Percentiles rank a stretch among this genome's conserved stretches.
Conservation (phyloP, 2,113 vertebrate genomes). For the Nymphicus hollandicus region DNA sequence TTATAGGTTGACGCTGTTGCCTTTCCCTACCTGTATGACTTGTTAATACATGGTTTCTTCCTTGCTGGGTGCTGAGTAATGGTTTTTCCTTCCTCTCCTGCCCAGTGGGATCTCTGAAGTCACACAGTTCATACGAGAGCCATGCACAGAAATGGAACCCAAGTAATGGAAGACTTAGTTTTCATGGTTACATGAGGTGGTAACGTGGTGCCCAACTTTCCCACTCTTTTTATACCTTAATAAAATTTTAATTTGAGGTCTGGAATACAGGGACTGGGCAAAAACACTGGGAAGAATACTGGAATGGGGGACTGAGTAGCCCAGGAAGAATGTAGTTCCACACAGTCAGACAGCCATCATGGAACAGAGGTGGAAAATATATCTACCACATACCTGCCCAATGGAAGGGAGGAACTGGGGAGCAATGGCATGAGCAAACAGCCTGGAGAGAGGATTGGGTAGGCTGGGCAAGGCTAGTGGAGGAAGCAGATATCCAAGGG, state of each 20-base stretch:
- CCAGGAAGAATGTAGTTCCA: neutral
- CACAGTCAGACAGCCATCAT: neutral
- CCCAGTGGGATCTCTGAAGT: neutral
- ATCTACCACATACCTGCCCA: neutral
- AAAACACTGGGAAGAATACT: neutral
- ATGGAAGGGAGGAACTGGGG: neutral
- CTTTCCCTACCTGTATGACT: neutral
- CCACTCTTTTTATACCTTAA: neutral
- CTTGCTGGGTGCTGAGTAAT: neutral
- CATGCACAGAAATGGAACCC: neutral
- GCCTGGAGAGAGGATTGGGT: neutral
- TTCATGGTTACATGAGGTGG: neutral
- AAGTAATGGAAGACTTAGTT: neutral
- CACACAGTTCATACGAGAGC: accelerated
- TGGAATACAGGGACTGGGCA: neutral
- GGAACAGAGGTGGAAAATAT: neutral
- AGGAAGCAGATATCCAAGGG: neutral
- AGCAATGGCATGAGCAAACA: neutral
- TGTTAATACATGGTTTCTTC: neutral
- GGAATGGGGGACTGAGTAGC: neutral
- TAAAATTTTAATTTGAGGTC: neutral
- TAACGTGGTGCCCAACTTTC: neutral
- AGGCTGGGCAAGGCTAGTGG: neutral
- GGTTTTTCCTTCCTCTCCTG: neutral
- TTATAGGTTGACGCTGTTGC: neutral